Evolutionary conservation across 2,888 invertebrate genomes (phyloP), one percentile per base, ranked within the genome.

Genomic region (Platynereis dumerilii): DNA sequence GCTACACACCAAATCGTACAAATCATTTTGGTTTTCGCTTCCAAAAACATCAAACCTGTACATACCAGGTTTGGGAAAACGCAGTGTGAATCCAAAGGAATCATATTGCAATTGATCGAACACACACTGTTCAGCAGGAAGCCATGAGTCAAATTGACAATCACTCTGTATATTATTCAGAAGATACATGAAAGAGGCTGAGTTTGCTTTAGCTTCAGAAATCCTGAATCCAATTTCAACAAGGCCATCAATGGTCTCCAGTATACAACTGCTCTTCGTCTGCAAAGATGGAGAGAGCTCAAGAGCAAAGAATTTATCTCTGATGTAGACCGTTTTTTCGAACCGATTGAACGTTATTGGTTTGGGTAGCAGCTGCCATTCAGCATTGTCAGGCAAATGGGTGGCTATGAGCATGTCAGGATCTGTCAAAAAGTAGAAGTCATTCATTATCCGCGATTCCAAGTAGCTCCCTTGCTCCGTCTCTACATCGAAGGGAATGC

Each of bases 391-490:
- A 5, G 48, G 48, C 5, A 48, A n/a, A 48, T 48, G 48, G n/a
- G 48, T 48, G 17, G 5, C 5, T 5, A 48, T 48, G 7, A 48
- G n/a, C 22, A 20, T 22, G 17, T 48, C 48, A 10, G 48, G 48
- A 22, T 48, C 48, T 48, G 48, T 48, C 48, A 48, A 22, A n/a
- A 48, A 48, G 17, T 12, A 48, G 22, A 48, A 48, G 20, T 48
- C 48, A 48, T 48, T 48, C 10, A n/a, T 48, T 7, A 34, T 34
- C 12, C 34, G 34, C 12, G 34, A 12, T 34, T 34, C 34, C 5
- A 34, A 12, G 12, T 34, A 34, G 12, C 34, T 34, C n/a, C n/a
- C n/a, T n/a, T n/a, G n/a, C 7, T 7, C 12, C 7, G 5, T 12
- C 12, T 34, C 34, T 7, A 7, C 34, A 34, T 34, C 34, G 5